A percentile compares a stretch with the other conserved stretches of the same genome.
Conservation (phyloP, 2,888 invertebrate genomes). For the Aproaerema taeniolella region DNA sequence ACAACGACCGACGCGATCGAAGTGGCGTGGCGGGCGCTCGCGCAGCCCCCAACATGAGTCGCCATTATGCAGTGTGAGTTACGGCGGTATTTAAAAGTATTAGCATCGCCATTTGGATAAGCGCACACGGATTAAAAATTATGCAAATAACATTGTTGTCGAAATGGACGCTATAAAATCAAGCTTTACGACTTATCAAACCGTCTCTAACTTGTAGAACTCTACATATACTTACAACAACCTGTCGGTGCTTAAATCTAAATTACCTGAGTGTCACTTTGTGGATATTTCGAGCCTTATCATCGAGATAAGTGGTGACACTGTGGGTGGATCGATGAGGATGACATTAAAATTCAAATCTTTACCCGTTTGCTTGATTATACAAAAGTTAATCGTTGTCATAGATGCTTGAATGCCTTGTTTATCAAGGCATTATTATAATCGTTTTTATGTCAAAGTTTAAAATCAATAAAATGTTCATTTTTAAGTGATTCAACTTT, state of each 20-base stretch:
- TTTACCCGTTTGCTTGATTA: background rate
- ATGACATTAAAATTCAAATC: background rate
- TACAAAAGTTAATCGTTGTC: conserved; percentile 4
- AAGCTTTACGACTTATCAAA: conserved; percentile 2
- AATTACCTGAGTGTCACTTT: too few relatives aligned
- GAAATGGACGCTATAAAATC: background rate
- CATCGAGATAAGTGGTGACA: too few relatives aligned
- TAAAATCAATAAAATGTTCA: conserved; percentile 4
- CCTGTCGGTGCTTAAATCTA: too few relatives aligned
- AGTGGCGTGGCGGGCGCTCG: background rate
- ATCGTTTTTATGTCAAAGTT: conserved; percentile 7
- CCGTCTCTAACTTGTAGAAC: too few relatives aligned
- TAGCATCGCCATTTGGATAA: conserved; percentile 12
- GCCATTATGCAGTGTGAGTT: conserved; percentile 6
- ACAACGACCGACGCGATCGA: background rate
- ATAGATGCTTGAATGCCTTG: background rate
- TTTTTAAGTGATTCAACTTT: conserved; percentile 5
- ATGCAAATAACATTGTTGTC: conserved; percentile 7
- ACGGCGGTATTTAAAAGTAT: conserved; percentile 12
- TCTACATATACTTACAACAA: too few relatives aligned
- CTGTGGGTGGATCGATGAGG: too few relatives aligned
- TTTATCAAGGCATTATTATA: background rate
- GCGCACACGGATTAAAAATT: conserved; percentile 5
- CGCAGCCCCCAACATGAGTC: background rate
- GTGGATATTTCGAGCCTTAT: too few relatives aligned